phyloP scores from a whole-genome alignment of 2,113 vertebrate genomes.

The Ondatra zibethicus region DNA sequence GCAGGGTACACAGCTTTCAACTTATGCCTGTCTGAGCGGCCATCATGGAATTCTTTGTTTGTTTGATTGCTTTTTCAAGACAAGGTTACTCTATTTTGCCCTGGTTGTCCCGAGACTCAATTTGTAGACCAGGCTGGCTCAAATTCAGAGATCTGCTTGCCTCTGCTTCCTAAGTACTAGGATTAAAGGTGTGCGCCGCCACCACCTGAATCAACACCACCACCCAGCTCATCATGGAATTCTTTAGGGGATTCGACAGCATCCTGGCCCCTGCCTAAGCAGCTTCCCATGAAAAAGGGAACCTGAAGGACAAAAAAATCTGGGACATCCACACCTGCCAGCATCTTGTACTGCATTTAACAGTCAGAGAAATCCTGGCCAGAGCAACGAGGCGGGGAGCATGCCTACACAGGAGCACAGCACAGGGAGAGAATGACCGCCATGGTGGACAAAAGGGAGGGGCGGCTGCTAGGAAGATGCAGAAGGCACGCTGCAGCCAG shows the following conservation, averaged over 20 bases:
- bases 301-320: background rate
- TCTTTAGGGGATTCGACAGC: background rate
- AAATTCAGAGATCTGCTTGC: background rate
- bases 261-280: background rate
- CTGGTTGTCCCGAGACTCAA: background rate
- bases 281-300: background rate
- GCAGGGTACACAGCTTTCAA: background rate
- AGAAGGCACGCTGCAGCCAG: background rate
- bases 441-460: background rate
- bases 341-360: background rate
- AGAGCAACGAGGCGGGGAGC: background rate
- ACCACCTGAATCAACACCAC: background rate
- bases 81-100: background rate
- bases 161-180: background rate
- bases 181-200: background rate
- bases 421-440: background rate
- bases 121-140: background rate
- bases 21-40: background rate
- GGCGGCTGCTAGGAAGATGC: background rate
- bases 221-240: background rate
- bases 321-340: background rate
- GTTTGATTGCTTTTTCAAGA: background rate
- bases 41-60: background rate
- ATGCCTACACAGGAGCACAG: background rate
- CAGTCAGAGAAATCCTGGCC: background rate